phyloP scores from a whole-genome alignment of 2,797 vertebrate species.

The Alcedo quadribrachys region DNA sequence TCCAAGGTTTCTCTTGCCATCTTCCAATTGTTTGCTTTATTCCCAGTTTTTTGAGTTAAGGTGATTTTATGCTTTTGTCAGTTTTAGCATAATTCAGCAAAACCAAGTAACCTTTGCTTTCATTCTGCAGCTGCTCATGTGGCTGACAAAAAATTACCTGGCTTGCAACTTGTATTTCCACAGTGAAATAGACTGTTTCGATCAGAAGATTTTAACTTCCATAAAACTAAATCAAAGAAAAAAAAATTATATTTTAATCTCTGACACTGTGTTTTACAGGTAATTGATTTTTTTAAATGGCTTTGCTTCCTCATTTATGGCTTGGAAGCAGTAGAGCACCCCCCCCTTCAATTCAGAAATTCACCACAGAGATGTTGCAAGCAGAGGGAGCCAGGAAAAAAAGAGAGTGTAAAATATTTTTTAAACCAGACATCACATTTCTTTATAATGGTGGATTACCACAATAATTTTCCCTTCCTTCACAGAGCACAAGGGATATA shows the following conservation, averaged over 20 bases:
- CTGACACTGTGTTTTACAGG: background rate
- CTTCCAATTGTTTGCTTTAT: background rate
- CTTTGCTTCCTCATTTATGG: background rate
- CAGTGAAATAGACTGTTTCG: background rate
- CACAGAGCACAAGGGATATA: background rate
- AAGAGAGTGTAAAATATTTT: background rate
- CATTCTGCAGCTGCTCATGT: background rate
- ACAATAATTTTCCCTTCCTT: background rate
- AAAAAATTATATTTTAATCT: background rate
- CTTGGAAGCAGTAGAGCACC: background rate
- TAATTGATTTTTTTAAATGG: background rate
- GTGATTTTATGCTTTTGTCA: background rate
- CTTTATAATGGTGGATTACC: background rate
- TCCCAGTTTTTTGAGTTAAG: background rate
- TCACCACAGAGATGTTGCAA: background rate
- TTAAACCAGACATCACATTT: constrained; percentile 20
- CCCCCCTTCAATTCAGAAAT: background rate
- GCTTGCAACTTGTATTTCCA: background rate
- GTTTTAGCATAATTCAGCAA: background rate
- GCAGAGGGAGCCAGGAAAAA: background rate
- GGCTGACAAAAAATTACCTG: background rate
- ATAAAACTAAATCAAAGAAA: background rate
- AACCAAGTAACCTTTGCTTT: background rate
- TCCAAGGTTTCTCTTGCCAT: background rate
- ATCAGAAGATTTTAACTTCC: background rate